These are phyloP conservation scores for Nannoperca obscura DNA, from an alignment of 2,797 vertebrate genomes.

Conservation along the genomic window DNA sequence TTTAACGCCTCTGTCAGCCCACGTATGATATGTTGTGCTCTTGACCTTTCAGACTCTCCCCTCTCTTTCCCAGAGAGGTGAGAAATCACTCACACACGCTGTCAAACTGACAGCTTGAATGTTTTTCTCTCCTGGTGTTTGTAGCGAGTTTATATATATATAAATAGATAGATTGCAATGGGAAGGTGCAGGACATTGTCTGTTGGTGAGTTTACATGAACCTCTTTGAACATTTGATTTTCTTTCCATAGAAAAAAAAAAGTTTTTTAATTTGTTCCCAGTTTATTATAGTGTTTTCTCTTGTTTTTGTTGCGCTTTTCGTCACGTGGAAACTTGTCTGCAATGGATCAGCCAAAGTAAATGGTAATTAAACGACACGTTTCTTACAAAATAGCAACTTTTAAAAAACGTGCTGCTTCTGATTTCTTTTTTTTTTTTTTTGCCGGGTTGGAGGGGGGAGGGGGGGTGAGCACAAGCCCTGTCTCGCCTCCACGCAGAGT, in stretches of 20 bases:
- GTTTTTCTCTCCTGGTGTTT: background rate
- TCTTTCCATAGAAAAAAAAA: too few relatives aligned
- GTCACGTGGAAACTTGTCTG: background rate
- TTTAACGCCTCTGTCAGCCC: background rate
- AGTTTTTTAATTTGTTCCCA: background rate
- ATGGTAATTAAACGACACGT: background rate
- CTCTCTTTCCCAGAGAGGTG: background rate
- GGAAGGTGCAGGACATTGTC: background rate
- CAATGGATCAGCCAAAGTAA: background rate
- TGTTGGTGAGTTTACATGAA: background rate
- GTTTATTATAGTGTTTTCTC: background rate
- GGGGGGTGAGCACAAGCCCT: constrained; percentile 32
- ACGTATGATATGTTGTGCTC: background rate
- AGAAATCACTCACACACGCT: constrained; percentile 8
- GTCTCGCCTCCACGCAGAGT: constrained; percentile 18
- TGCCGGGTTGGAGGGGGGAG: too few relatives aligned
- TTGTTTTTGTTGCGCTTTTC: background rate
- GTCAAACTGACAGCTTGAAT: background rate
- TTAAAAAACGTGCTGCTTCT: background rate
- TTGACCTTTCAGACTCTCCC: background rate
- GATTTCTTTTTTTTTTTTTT: too few relatives aligned
- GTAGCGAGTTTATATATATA: too few relatives aligned
- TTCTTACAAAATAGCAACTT: background rate
- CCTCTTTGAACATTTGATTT: background rate
- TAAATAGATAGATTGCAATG: background rate